Base-by-base conservation (phyloP, 2,797 vertebrate species). In the Lutjanus campechanus region DNA sequence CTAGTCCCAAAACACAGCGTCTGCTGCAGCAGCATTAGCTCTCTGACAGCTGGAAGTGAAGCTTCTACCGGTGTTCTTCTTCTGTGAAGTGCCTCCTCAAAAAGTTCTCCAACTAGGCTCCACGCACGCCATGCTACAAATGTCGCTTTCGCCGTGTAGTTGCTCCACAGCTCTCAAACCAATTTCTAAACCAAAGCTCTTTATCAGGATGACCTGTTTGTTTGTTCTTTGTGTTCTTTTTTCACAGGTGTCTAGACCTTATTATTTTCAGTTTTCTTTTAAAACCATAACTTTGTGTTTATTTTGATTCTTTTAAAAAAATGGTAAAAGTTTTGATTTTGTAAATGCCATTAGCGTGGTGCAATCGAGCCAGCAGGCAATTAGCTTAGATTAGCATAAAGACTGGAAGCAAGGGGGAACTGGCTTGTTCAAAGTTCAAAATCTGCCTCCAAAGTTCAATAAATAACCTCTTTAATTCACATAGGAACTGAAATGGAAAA, bases 11-110 rank as follows among this genome's bases (percentile, higher is more conserved):
- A 91, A 77, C 89, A 62, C 79, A 8, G 61, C 81, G 59, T 71
- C 88, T 63, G 85, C 85, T 79, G 83, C 87, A 77, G 79, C 86
- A 70, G 83, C 69, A 58, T 82, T 79, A 73, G 82, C 83, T 75
- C 82, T 54, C 75, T 91, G 88, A 89, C 92, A 93, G 92, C 87
- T 89, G 89, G 80, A 89, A 88, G 88, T 69, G 79, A 85, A 78
- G 80, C 82, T 80, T 81, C 77, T 76, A 43, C 85, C 50, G 85
- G 72, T 77, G 83, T 56, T 89, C 85, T 63, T 73, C 86, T 71
- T 77, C 81, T 88, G 74, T 87, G 84, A 91, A 89, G 91, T 86
- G 80, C 65, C 81, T 88, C 88, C 78, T 88, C 79, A 78, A 86
- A 36, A 87, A 91, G 82, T 87, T 90, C 88, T 88, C 71, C 83